Base-by-base conservation (phyloP, 1,140 invertebrate genomes). In the Plodia interpunctella region DNA sequence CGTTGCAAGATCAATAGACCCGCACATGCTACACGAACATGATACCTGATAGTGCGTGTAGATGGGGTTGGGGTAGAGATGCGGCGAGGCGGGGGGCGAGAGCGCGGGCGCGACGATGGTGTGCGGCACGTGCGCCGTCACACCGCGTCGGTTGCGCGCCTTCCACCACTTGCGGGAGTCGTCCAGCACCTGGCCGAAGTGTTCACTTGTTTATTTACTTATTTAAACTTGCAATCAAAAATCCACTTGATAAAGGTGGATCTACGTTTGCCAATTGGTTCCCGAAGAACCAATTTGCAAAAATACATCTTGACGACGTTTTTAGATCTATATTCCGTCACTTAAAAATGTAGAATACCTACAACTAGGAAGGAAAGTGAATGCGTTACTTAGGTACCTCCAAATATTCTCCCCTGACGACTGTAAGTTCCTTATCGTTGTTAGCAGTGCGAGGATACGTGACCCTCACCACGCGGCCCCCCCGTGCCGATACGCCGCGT, bases 121-220 rank as follows among this genome's bases (percentile, higher is more conserved):
- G 90, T 99, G 97, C 0, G 98, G 98, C 51, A 99, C 98, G 87
- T 99, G 98, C 32, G 97, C 98, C 8, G 96, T 91, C 78, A 97
- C 94, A 4, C 96, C 96, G 63, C 94, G 92, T 25, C 93, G 92
- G 85, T 99, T 99, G 60, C 97, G 92, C 62, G 98, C 96, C 90
- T 98, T 98, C 98, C 98, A 99, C 98, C 98, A 99, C 86, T 99
- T 99, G 66, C 98, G 93, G 38, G 94, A 95, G 86, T 98, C 97
- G 81, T 99, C 98, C 53, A 99, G 90, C 44, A 98, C 93, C 96
- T 97, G 76, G 13, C n/a, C n/a, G n/a, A n/a, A n/a, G n/a, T n/a
- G n/a, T n/a, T n/a, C n/a, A n/a, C n/a, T n/a, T n/a, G n/a, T n/a
- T n/a, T n/a, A n/a, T n/a, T n/a, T n/a, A n/a, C n/a, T n/a, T n/a